These are phyloP conservation scores for Chymomyza amoena DNA, from an alignment of 2,888 invertebrate genomes.

Conservation along the genomic window DNA sequence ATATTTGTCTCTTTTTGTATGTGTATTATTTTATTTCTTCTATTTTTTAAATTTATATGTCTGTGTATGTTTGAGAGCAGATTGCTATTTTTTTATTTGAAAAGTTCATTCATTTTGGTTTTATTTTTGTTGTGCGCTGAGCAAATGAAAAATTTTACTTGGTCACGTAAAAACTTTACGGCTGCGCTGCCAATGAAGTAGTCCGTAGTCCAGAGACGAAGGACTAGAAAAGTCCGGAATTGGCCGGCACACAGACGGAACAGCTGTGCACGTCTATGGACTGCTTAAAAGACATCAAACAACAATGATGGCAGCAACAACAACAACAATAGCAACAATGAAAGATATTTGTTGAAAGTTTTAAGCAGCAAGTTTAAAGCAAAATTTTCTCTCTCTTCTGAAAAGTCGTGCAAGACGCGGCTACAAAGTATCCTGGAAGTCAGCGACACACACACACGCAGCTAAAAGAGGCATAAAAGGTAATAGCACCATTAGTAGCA, in stretches of 20 bases:
- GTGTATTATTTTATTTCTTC: not conserved
- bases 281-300: conserved; percentile 51
- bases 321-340: conserved; percentile 24
- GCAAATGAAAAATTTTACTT: conserved; percentile 54
- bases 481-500: conserved; percentile 66
- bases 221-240: not conserved
- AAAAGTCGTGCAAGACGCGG: not conserved
- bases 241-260: not conserved
- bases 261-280: conserved; percentile 12
- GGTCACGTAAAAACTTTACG: conserved; percentile 58
- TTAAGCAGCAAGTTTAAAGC: conserved; percentile 55
- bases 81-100: conserved; percentile 60
- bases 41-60: not conserved
- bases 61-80: conserved; percentile 22
- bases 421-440: not conserved
- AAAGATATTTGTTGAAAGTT: conserved; percentile 58
- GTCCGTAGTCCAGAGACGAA: not conserved
- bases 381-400: conserved; percentile 36
- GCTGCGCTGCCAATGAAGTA: conserved; percentile 9
- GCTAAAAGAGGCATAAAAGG: conserved; percentile 34
- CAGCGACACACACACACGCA: not conserved
- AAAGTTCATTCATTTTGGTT: conserved; percentile 62
- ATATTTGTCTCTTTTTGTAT: conserved; percentile 28
- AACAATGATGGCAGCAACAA: not conserved
- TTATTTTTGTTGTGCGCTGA: conserved; percentile 38